A percentile compares a stretch with the other conserved stretches of the same genome.
These are phyloP conservation scores for Drosophila miranda DNA, from an alignment of 1,140 invertebrate genomes.

Conservation along the genomic window DNA sequence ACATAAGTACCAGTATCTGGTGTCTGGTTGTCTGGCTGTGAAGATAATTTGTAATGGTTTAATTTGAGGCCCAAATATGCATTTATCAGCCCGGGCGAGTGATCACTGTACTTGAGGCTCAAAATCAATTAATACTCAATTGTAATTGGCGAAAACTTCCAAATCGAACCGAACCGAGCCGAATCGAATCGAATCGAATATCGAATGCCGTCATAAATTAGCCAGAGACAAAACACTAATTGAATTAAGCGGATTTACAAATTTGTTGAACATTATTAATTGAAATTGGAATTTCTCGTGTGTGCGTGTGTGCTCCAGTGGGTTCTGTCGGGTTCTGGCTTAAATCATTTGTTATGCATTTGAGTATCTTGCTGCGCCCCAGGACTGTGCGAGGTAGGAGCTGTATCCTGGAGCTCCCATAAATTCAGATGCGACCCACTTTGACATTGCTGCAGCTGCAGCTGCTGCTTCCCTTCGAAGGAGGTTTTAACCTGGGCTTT, in stretches of 20 bases:
- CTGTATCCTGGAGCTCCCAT: no score
- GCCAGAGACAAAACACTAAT: slow-evolving; percentile 33
- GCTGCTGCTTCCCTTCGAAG: no score
- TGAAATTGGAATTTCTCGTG: slow-evolving; percentile 9
- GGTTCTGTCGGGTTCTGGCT: no score
- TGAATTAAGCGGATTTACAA: slow-evolving; percentile 46
- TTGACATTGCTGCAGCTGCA: no score
- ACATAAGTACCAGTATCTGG: slow-evolving; percentile 6
- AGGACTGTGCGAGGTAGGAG: no score
- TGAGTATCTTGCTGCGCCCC: no score
- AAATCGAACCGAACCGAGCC: not conserved
- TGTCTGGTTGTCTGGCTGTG: slow-evolving; percentile 6
- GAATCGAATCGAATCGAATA: slow-evolving; percentile 6
- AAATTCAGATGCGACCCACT: no score
- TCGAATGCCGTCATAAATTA: slow-evolving; percentile 40
- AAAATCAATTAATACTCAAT: slow-evolving; percentile 45
- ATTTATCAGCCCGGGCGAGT: slow-evolving; percentile 27
- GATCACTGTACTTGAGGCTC: slow-evolving; percentile 39
- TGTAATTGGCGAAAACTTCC: slow-evolving; percentile 32
- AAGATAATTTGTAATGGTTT: slow-evolving; percentile 42
- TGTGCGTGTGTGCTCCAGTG: no score
- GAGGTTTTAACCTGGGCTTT: no score
- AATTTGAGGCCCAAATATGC: slow-evolving; percentile 36
- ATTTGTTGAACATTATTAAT: slow-evolving; percentile 28
- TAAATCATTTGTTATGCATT: no score